Evolutionary conservation across 2,113 vertebrate species (phyloP).

Genomic region (Microtus montanus): DNA sequence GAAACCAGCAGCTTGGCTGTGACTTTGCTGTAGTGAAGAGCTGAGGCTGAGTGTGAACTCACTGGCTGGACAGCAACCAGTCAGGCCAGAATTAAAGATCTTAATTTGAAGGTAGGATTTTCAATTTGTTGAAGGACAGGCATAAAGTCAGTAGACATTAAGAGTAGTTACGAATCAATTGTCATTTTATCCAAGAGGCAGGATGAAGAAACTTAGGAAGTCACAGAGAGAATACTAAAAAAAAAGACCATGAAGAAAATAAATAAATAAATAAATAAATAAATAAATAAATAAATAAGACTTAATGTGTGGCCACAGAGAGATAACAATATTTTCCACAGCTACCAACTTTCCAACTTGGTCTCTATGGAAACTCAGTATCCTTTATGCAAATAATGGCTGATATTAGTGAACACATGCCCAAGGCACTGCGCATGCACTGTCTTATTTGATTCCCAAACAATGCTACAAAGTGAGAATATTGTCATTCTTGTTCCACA

Average conservation of each 20-base stretch:
- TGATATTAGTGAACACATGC: background rate
- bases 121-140: background rate
- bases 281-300: background rate
- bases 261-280: background rate
- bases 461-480: background rate
- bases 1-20: background rate
- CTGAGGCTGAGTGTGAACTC: background rate
- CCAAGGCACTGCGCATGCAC: background rate
- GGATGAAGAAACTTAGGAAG: background rate
- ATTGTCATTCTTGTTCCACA: background rate
- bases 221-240: background rate
- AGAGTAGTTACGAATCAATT: background rate
- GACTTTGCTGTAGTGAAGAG: background rate
- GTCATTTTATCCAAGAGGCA: background rate
- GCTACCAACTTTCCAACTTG: background rate
- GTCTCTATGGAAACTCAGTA: background rate
- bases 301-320: background rate
- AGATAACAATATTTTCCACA: background rate
- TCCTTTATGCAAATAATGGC: background rate
- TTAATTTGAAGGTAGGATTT: background rate
- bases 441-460: constrained; percentile 21
- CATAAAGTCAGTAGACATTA: background rate
- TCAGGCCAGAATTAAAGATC: background rate
- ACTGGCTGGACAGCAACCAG: background rate
- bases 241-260: background rate